These are phyloP conservation scores for Bettongia penicillata DNA, from an alignment of 2,113 vertebrate species.

Conservation along the genomic window DNA sequence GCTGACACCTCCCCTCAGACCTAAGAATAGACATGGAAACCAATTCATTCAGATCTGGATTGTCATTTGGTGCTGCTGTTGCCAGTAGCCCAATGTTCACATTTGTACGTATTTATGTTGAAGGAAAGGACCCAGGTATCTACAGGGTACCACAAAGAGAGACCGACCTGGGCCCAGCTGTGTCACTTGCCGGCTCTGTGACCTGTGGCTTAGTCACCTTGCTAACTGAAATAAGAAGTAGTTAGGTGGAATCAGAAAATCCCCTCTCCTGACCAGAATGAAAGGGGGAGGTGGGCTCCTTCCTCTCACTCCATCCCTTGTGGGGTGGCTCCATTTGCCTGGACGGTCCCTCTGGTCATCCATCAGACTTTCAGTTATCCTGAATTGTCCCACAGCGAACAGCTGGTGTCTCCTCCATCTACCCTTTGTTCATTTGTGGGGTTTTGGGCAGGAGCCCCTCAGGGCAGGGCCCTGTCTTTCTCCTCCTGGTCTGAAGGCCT, in stretches of 20 bases:
- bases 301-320: not conserved
- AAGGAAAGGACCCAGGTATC: not conserved
- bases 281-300: not conserved
- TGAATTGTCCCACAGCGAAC: not conserved
- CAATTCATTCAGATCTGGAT: not conserved
- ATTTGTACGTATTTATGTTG: not conserved
- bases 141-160: not conserved
- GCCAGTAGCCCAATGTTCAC: not conserved
- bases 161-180: not conserved
- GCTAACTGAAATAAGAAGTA: not conserved
- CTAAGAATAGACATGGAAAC: not conserved
- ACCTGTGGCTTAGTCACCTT: not conserved
- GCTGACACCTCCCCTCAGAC: not conserved
- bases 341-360: too few relatives aligned
- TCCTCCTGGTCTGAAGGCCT: not conserved
- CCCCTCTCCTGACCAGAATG: not conserved
- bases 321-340: not conserved
- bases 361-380: not conserved
- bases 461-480: not conserved
- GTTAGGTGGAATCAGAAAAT: not conserved
- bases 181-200: not conserved
- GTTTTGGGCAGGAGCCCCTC: not conserved
- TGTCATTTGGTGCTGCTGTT: not conserved
- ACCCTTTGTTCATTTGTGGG: not conserved
- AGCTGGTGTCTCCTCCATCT: too few relatives aligned